phyloP scores from a whole-genome alignment of 2,797 vertebrate species.

The Aulostomus chinensis region DNA sequence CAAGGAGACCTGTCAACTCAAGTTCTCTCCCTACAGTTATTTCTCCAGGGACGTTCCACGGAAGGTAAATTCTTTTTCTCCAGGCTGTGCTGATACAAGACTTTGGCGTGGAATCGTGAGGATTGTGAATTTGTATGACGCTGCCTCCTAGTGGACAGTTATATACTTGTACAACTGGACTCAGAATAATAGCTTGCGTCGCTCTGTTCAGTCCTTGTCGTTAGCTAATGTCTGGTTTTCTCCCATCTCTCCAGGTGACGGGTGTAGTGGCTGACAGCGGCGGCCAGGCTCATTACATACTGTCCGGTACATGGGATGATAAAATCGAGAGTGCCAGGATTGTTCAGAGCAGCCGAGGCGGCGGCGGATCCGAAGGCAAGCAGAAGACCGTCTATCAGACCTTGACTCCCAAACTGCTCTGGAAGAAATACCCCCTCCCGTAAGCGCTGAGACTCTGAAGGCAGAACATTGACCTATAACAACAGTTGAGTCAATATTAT shows the following conservation, averaged over 20 bases:
- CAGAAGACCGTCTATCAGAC: conserved; percentile 86
- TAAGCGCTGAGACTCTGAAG: conserved; percentile 66
- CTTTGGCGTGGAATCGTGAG: conserved; percentile 17
- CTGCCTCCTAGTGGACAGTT: conserved; percentile 64
- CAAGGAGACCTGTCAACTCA: conserved; percentile 96
- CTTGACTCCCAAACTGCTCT: conserved; percentile 86
- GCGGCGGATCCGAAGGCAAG: conserved; percentile 85
- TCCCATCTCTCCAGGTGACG: conserved; percentile 82
- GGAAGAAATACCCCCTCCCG: conserved; percentile 95
- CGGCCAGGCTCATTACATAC: conserved; percentile 88
- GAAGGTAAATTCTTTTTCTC: conserved; percentile 81
- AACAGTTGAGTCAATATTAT: conserved; percentile 17
- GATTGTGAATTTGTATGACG: conserved; percentile 25
- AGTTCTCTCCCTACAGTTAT: conserved; percentile 98
- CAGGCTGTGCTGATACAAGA: neutral
- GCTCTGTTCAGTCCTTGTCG: neutral
- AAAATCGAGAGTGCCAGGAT: conserved; percentile 95
- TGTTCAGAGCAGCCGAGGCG: conserved; percentile 78
- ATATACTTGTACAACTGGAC: neutral
- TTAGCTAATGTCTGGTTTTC: neutral
- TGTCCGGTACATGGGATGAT: conserved; percentile 97
- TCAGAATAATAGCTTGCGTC: neutral
- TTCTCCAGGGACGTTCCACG: conserved; percentile 97
- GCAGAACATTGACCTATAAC: neutral
- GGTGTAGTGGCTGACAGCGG: conserved; percentile 89